These are phyloP conservation scores for Leptothorax acervorum DNA, from an alignment of 2,888 invertebrate genomes.

Conservation along the genomic window DNA sequence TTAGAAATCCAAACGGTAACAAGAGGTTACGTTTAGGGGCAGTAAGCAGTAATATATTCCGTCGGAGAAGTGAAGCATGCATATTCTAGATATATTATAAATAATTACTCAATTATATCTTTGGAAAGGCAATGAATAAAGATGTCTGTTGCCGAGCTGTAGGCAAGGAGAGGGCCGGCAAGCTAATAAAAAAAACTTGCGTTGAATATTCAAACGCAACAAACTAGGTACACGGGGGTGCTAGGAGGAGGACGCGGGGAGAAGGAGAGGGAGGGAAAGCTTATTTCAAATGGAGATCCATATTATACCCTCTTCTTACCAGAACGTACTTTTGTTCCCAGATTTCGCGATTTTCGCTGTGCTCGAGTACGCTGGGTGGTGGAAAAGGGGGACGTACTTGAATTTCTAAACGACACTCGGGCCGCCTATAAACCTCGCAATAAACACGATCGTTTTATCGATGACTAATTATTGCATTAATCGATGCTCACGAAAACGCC, in stretches of 20 bases:
- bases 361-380: constrained; percentile 70
- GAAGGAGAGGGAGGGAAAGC: constrained; percentile 72
- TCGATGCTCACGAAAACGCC: constrained; percentile 64
- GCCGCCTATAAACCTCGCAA: constrained; percentile 68
- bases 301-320: constrained; percentile 83
- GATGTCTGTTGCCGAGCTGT: constrained; percentile 82
- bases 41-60: constrained; percentile 85
- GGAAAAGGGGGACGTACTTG: constrained; percentile 66
- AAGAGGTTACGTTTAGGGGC: constrained; percentile 84
- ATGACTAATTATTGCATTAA: constrained; percentile 73
- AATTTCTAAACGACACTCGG: constrained; percentile 73
- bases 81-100: constrained; percentile 86
- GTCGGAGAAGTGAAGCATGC: constrained; percentile 85
- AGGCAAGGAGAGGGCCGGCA: constrained; percentile 77
- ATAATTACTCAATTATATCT: constrained; percentile 86
- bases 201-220: constrained; percentile 86
- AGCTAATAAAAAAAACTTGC: constrained; percentile 84
- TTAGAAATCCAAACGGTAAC: constrained; percentile 83
- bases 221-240: constrained; percentile 84
- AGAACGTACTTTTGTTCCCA: constrained; percentile 82
- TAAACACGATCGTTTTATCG: constrained; percentile 67
- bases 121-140: constrained; percentile 86
- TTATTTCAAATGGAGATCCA: constrained; percentile 86
- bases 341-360: constrained; percentile 78
- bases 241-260: constrained; percentile 71